Percentiles rank a stretch among this genome's conserved stretches.
Evolutionary conservation across 1,140 invertebrate genomes (phyloP).

Genomic region (Meloidogyne exigua): DNA sequence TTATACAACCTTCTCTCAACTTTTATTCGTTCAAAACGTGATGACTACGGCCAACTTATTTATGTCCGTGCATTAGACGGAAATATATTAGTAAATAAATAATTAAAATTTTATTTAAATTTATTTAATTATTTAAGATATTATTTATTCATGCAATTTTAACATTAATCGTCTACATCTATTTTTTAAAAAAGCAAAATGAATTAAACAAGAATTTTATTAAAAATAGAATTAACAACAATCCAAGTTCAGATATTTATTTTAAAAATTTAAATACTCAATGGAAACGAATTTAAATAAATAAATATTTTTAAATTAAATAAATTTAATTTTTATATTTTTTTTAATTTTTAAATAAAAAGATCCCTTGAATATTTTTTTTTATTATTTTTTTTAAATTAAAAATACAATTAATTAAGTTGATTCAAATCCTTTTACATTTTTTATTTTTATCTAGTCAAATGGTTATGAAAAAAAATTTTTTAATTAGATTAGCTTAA

Average conservation of each 20-base stretch:
- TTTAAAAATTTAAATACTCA: background rate
- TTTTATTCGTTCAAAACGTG: slow-evolving; percentile 10
- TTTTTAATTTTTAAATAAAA: too few relatives aligned
- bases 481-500: too few relatives aligned
- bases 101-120: background rate
- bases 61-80: slow-evolving; percentile 6
- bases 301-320: too few relatives aligned
- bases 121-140: background rate
- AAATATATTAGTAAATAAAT: slow-evolving; percentile 3
- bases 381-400: too few relatives aligned
- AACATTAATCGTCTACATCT: slow-evolving; percentile 10
- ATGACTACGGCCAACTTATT: background rate
- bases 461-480: too few relatives aligned
- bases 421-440: too few relatives aligned
- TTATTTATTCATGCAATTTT: slow-evolving; percentile 16
- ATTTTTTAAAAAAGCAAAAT: slow-evolving; percentile 11
- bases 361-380: too few relatives aligned
- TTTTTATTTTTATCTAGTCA: too few relatives aligned
- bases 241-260: background rate
- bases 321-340: too few relatives aligned
- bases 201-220: background rate
- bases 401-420: too few relatives aligned
- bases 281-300: background rate
- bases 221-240: background rate
- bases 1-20: slow-evolving; percentile 14